Evolutionary conservation across 2,113 vertebrate genomes (phyloP).

Genomic region (Archocentrus centrarchus): DNA sequence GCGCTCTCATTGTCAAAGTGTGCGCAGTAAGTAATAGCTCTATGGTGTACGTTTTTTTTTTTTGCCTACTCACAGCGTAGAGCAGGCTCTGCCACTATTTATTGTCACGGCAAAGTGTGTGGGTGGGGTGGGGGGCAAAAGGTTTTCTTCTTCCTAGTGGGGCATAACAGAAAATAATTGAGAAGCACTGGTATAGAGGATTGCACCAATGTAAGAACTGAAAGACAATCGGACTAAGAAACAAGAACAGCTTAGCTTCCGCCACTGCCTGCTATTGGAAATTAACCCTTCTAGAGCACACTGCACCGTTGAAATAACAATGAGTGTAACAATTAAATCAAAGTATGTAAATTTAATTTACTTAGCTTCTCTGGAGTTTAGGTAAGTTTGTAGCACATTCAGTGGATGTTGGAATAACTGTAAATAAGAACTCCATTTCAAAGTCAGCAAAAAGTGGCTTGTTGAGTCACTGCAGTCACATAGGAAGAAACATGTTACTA

Average conservation of each 20-base stretch:
- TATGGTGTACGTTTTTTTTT: too few relatives aligned
- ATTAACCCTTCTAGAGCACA: neutral
- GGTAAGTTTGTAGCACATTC: neutral
- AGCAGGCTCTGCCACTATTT: too few relatives aligned
- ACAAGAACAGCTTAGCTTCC: neutral
- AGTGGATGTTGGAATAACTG: too few relatives aligned
- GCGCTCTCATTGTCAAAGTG: too few relatives aligned
- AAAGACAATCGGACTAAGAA: neutral
- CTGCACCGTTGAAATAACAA: neutral
- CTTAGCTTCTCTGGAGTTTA: neutral
- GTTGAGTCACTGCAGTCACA: neutral
- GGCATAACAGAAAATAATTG: too few relatives aligned
- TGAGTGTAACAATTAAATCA: neutral
- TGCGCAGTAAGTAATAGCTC: too few relatives aligned
- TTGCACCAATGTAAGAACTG: neutral
- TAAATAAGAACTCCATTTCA: neutral
- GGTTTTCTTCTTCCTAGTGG: too few relatives aligned
- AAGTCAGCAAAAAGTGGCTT: neutral
- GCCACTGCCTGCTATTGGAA: too few relatives aligned
- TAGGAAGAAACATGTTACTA: neutral
- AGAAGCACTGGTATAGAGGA: too few relatives aligned
- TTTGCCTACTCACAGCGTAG: too few relatives aligned
- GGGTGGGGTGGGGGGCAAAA: too few relatives aligned
- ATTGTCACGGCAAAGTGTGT: too few relatives aligned
- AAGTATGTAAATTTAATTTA: neutral